Evolutionary conservation across 2,113 vertebrate species (phyloP).

Genomic region (Menura novaehollandiae): DNA sequence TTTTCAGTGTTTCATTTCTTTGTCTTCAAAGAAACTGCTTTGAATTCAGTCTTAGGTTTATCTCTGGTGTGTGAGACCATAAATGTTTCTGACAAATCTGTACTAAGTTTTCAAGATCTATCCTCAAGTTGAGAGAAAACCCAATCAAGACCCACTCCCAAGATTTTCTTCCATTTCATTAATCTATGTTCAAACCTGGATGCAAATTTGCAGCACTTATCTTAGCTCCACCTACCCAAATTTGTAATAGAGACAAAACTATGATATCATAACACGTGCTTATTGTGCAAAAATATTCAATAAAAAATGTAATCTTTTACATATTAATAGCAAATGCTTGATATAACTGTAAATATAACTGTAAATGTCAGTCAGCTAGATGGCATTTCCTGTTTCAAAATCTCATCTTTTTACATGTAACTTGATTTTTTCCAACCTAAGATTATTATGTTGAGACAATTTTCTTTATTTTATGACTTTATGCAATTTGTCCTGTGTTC

Average conservation of each 20-base stretch:
- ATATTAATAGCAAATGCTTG: neutral
- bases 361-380: neutral
- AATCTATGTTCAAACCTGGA: neutral
- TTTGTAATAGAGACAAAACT: neutral
- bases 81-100: neutral
- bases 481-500: neutral
- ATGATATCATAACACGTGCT: neutral
- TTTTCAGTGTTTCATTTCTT: neutral
- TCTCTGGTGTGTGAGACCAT: neutral
- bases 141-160: neutral
- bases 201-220: neutral
- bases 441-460: neutral
- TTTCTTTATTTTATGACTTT: neutral
- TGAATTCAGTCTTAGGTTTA: neutral
- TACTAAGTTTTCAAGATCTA: neutral
- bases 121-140: neutral
- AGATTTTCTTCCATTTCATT: neutral
- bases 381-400: neutral
- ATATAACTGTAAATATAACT: neutral
- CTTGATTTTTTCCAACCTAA: neutral
- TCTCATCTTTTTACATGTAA: neutral
- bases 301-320: neutral
- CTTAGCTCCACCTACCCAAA: neutral
- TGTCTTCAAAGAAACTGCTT: neutral
- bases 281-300: neutral